Conservation (phyloP, 2,113 vertebrate genomes). For the Dinomys branickii region DNA sequence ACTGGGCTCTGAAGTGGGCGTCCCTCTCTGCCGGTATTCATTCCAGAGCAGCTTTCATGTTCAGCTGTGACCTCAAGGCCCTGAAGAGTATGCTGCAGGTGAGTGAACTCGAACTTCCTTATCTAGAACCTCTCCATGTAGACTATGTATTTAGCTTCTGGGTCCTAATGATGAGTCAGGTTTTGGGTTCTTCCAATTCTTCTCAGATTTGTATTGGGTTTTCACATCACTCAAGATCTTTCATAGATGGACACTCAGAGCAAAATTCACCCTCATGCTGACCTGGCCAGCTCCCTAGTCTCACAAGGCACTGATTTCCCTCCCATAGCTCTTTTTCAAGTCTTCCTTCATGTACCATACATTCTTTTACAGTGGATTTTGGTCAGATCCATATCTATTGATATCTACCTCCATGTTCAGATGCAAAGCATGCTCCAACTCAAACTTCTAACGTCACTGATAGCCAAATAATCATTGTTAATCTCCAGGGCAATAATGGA, state of each 20-base stretch:
- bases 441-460: conserved; percentile 89
- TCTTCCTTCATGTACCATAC: conserved; percentile 93
- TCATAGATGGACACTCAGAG: conserved; percentile 90
- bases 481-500: conserved; percentile 84
- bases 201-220: conserved; percentile 91
- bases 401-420: conserved; percentile 82
- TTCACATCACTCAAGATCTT: conserved; percentile 92
- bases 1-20: conserved; percentile 83
- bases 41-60: conserved; percentile 91
- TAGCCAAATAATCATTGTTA: conserved; percentile 88
- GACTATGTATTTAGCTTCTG: conserved; percentile 88
- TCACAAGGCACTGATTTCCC: conserved; percentile 91
- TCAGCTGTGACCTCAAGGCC: conserved; percentile 90
- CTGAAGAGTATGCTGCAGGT: conserved; percentile 90
- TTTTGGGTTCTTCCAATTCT: conserved; percentile 94
- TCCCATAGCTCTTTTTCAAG: conserved; percentile 95
- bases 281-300: conserved; percentile 90
- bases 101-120: conserved; percentile 88
- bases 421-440: conserved; percentile 83
- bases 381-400: conserved; percentile 84
- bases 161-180: conserved; percentile 91
- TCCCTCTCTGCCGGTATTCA: conserved; percentile 89
- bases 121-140: conserved; percentile 86
- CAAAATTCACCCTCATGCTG: conserved; percentile 94
- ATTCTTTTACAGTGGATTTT: conserved; percentile 84